Evolutionary conservation across 2,797 vertebrate species (phyloP), one percentile per base, ranked within the genome.

Genomic region (Platyrinchus mystaceus): DNA sequence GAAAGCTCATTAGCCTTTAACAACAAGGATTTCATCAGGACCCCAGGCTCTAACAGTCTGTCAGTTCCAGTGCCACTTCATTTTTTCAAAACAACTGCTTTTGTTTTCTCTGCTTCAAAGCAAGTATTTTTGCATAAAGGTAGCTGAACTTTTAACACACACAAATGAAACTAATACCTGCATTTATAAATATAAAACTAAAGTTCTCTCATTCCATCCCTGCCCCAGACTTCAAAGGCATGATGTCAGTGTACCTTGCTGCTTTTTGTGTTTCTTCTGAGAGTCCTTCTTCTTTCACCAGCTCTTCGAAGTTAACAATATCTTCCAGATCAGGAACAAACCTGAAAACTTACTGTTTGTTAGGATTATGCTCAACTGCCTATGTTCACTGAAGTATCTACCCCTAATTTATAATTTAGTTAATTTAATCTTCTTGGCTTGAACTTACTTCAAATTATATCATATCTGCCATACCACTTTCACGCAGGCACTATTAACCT

Each of bases 241-340:
- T 3, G 22, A 83, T 56, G 49, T 55, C n/a, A 63, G 5, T 37
- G 64, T 98, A 99, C 99, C 99, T 98, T 59, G 99, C 99, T 87
- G 99, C 98, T 98, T 97, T 99, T 92, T 98, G 98, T 4, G 99
- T 99, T 97, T 99, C 99, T 96, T 99, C 99, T 9, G 99, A 98
- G 46, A 99, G 98, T 12, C 98, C 98, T 96, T 99, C 99, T 96
- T 99, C 99, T 97, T 99, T 99, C 86, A 99, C 99, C 84, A 99
- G 97, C 97, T 99, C 99, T 97, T 99, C 99, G 97, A 99, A 99
- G 97, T 99, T 99, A 52, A 99, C 99, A 16, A 99, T 99, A 92
- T 99, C 99, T 98, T 99, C 99, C 94, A 99, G 98, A 97, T 99
- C 99, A 22, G 99, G 99, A 94, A 99, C 99, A 95, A 99, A 99